Base-by-base conservation (phyloP, 2,888 invertebrate genomes). In the Synergus laeviventris region DNA sequence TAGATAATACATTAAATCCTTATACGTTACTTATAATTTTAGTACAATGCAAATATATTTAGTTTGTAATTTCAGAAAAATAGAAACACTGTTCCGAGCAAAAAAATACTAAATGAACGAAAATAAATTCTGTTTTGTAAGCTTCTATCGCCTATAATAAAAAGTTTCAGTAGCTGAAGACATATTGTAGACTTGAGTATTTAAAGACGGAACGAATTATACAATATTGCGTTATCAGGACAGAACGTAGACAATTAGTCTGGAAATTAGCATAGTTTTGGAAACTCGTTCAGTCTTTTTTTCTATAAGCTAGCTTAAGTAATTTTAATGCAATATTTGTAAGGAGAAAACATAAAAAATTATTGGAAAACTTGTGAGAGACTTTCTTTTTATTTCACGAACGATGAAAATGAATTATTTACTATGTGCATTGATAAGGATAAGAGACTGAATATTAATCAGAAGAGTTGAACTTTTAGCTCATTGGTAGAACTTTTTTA, bases 31-130 rank as follows among this genome's bases (percentile, higher is more conserved):
- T 31, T 39, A 12, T 16, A 11, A 3, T 70, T 70, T 49, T 45
- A 70, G n/a, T n/a, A 70, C 49, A 70, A 70, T 49, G 2, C 14
- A 70, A 66, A 24, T n/a, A 31, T 70, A 45, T 70, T 7, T 66
- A 45, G 31, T 49, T 45, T 70, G n/a, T 36, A 11, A 45, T 16
- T 24, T 45, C 38, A 12, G n/a, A 45, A 45, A 70, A 24, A 49
- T n/a, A 49, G 14, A 70, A 70, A 49, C 31, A n/a, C n/a, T n/a
- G 49, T 18, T 9, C 31, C 31, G 49, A 70, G 31, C 4, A 31
- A 45, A 24, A 31, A 49, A 66, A 66, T 9, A 45, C 49, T n/a
- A 70, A 42, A 49, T 45, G 24, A 16, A 49, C 1, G n/a, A 59
- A 59, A 59, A 24, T 54, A 56, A 21, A 56, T 21, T 21, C 18